Base-by-base conservation (phyloP, 2,113 vertebrate species). In the Oreotrochilus melanogaster region DNA sequence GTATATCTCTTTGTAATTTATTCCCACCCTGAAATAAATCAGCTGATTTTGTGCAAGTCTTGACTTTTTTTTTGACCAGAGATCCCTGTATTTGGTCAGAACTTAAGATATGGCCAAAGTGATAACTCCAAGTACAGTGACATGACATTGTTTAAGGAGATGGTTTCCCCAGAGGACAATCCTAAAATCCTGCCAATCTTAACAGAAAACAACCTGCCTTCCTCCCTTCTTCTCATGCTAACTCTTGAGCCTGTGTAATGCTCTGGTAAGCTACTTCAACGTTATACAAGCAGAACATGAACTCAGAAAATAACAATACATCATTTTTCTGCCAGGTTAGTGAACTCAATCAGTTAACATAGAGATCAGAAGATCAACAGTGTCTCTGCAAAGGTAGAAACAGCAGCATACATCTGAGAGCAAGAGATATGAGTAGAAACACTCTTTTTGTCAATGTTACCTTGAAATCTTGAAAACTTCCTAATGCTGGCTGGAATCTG, bases 241-340 rank as follows among this genome's bases (percentile, higher is more conserved):
- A 48, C 35, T 82, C 57, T 88, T 48, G n/a, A 76, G 47, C 33
- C 76, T 72, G n/a, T 76, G 37, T 88, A 64, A 61, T 86, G 35
- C 43, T 66, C 39, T 27, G 27, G 39, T 43, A 89, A 79, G 35
- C 43, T 65, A 61, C 27, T 92, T 75, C 35, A 85, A 56, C 53
- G 48, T 48, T 56, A 6, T 37, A 75, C 25, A 78, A 37, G 35
- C 27, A 84, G 66, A 65, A 95, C 89, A 89, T 64, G 31, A 78
- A 85, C 3, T 2, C 30, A 57, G 57, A 50, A 95, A 92, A 85
- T 65, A 94, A 45, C n/a, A 87, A 18, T 11, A 35, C 39, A 72
- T 50, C 56, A 53, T 89, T 78, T 78, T 95, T 85, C 81, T 94
- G 48, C 74, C 54, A 65, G 73, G 79, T 93, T 93, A 65, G 78